phyloP scores from a whole-genome alignment of 30 jellyfish, hydroid and myxozoan genomes.

The Cassiopea andromeda region DNA sequence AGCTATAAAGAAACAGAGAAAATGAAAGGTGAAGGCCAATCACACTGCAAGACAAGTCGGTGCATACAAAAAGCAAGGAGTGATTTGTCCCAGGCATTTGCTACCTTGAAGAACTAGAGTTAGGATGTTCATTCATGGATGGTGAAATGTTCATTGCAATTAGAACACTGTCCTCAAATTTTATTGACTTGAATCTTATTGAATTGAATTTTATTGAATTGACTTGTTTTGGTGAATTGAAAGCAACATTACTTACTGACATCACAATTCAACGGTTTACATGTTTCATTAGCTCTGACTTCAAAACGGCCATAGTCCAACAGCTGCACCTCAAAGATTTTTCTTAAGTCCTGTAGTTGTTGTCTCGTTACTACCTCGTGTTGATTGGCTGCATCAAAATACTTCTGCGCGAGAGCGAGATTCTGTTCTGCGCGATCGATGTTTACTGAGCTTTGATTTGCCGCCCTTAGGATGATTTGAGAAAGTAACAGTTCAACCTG shows the following conservation, averaged over 20 bases:
- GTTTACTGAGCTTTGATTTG: conserved; percentile 94
- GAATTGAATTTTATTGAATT: too few species aligned
- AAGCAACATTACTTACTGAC: conserved; percentile 92
- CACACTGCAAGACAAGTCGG: too few species aligned
- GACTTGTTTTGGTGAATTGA: too few species aligned
- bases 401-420: conserved; percentile 83
- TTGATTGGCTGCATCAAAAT: conserved; percentile 80
- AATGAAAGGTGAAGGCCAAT: too few species aligned
- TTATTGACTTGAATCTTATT: too few species aligned
- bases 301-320: conserved; percentile 95
- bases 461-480: conserved; percentile 85
- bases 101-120: too few species aligned
- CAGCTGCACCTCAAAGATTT: conserved; percentile 74
- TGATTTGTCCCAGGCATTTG: too few species aligned
- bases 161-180: too few species aligned
- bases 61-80: too few species aligned
- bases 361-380: conserved; percentile 76
- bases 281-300: conserved; percentile 89
- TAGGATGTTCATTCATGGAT: too few species aligned
- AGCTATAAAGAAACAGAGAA: too few species aligned
- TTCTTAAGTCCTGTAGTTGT: conserved; percentile 68
- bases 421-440: conserved; percentile 93
- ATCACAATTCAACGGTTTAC: conserved; percentile 74
- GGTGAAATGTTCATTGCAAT: too few species aligned
- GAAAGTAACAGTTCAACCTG: conserved; percentile 80